A percentile compares a stretch with the other conserved stretches of the same genome.
Evolutionary conservation across 2,797 vertebrate genomes (phyloP).

Genomic region (Galago senegalensis): DNA sequence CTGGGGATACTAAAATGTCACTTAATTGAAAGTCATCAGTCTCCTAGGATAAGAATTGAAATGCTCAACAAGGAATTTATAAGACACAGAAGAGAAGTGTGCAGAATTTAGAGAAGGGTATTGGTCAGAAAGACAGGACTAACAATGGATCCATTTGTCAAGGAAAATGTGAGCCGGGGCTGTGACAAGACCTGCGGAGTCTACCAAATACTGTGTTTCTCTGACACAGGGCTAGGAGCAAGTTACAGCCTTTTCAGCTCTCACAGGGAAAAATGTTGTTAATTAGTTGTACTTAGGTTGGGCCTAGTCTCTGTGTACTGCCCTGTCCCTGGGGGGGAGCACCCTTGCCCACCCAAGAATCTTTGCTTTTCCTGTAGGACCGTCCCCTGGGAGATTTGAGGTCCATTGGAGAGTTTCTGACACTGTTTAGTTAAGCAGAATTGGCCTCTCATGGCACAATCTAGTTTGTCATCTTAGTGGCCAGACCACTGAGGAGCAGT

Average conservation of each 20-base stretch:
- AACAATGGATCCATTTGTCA: background rate
- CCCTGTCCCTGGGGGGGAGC: background rate
- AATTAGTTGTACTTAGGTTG: background rate
- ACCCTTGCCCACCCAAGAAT: background rate
- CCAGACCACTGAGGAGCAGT: background rate
- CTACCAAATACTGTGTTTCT: background rate
- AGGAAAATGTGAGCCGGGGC: background rate
- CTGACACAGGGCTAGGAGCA: background rate
- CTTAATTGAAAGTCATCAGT: background rate
- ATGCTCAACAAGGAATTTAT: slow-evolving; percentile 7
- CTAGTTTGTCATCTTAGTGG: background rate
- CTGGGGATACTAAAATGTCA: background rate
- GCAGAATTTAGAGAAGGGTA: background rate
- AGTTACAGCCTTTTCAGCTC: background rate
- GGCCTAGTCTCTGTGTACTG: background rate
- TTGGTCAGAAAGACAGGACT: background rate
- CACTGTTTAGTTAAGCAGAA: background rate
- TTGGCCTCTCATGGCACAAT: background rate
- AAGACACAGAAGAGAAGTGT: background rate
- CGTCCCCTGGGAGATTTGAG: background rate
- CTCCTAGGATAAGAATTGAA: background rate
- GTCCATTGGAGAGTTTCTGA: background rate
- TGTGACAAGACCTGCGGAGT: background rate
- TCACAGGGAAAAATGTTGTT: background rate
- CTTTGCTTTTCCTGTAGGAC: background rate